Conservation (phyloP, 2,113 vertebrate genomes). For the Stigmatopora argus region DNA sequence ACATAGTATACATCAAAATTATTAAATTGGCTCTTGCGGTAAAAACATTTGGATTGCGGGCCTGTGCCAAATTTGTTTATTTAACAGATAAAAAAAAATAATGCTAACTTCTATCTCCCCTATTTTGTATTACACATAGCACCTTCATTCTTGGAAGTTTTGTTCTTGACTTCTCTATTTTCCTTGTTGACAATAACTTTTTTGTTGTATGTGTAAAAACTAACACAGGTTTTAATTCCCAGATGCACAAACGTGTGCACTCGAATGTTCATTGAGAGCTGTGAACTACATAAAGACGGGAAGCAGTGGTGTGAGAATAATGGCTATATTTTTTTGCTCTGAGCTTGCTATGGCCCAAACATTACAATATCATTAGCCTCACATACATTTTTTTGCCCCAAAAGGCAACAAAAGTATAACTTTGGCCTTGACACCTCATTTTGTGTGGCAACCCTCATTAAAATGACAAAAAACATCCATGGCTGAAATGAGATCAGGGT, state of each 20-base stretch:
- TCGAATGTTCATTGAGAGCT: neutral
- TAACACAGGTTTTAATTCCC: neutral
- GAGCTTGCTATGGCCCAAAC: constrained; percentile 1
- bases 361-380: constrained; percentile 6
- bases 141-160: neutral
- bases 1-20: neutral
- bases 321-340: neutral
- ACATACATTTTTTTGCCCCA: neutral
- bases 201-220: neutral
- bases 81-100: neutral
- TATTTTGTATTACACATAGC: neutral
- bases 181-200: neutral
- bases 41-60: neutral
- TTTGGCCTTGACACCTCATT: constrained; percentile 6
- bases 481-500: constrained; percentile 1
- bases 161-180: neutral
- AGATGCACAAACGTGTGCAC: neutral
- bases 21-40: neutral
- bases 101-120: neutral
- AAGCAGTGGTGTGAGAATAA: neutral
- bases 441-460: constrained; percentile 1
- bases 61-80: neutral
- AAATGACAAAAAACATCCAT: constrained; percentile 7
- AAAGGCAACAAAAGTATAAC: constrained; percentile 4
- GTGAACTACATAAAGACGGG: constrained; percentile 7